Base-by-base conservation (phyloP, 2,113 vertebrate genomes). In the Rhinichthys klamathensis region DNA sequence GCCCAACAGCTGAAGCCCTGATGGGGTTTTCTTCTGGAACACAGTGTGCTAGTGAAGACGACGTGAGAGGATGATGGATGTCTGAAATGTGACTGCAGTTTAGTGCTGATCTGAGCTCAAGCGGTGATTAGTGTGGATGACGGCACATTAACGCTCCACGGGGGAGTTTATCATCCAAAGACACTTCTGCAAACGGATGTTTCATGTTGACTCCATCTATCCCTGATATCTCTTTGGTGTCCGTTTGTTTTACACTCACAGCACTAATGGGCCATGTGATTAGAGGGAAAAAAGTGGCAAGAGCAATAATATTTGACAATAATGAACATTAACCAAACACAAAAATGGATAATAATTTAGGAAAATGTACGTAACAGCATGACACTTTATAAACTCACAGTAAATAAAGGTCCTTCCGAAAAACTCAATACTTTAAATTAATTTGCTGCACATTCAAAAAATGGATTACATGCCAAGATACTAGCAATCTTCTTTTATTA, bases 131-230 rank as follows among this genome's bases (percentile, higher is more conserved):
- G 79, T 83, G 75, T 51, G 32, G 82, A 69, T 61, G 78, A 83
- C 49, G 70, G 27, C 49, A 80, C 56, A 87, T 85, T 83, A 87
- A 83, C 80, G 77, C 83, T 85, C 88, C 56, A 41, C 80, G 49
- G 88, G 88, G 84, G 79, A 87, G 30, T 18, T 30, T 30, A 84
- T 91, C 87, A 90, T 86, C 65, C 65, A 25, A 13, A 83, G 77
- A 86, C 18, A 58, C 51, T 83, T 78, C 63, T 73, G 58, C 44
- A 86, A 80, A 82, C 65, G 4, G 35, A 63, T 30, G 63, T 60
- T 74, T 76, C 58, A 76, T 35, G 80, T 91, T 86, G 89, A 76
- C 49, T 21, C 23, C 30, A 49, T 82, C 83, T 35, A 27, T 84
- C 30, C 38, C 7, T n/a, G 32, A 41, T 63, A 72, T 74, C 80